A percentile compares a stretch with the other conserved stretches of the same genome.
These are phyloP conservation scores for Sturmia bella DNA, from an alignment of 2,888 invertebrate species.

Conservation along the genomic window DNA sequence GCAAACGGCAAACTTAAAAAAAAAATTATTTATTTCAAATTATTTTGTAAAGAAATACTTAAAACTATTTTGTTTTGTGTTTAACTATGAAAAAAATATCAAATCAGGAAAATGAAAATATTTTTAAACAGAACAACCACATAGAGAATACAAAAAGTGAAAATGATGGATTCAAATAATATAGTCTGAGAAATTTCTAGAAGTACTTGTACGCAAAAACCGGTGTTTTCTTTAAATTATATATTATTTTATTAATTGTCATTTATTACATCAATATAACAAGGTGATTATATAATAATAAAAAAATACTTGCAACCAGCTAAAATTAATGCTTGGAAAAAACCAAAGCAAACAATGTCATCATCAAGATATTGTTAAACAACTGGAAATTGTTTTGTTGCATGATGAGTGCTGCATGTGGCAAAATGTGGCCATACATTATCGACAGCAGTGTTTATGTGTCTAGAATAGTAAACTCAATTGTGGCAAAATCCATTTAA, in stretches of 20 bases:
- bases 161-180: neutral
- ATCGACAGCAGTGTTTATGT: constrained; percentile 36
- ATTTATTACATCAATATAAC: constrained; percentile 59
- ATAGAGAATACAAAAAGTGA: too few species aligned
- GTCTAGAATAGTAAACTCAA: constrained; percentile 49
- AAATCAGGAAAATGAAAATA: too few species aligned
- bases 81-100: constrained; percentile 7
- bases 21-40: too few species aligned
- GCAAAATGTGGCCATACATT: constrained; percentile 30
- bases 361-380: constrained; percentile 46
- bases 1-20: too few species aligned
- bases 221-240: constrained; percentile 14
- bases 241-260: constrained; percentile 54
- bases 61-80: too few species aligned
- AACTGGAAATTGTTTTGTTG: constrained; percentile 38
- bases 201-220: neutral
- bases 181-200: neutral
- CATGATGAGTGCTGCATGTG: constrained; percentile 27
- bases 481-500: constrained; percentile 34
- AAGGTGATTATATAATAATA: constrained; percentile 57
- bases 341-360: constrained; percentile 26
- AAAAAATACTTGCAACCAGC: neutral
- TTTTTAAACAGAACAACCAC: too few species aligned
- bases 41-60: neutral
- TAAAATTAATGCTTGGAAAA: neutral